Percentiles rank a stretch among this genome's conserved stretches.
Conservation (phyloP, 2,888 invertebrate species). For the Clitarchus hookeri region DNA sequence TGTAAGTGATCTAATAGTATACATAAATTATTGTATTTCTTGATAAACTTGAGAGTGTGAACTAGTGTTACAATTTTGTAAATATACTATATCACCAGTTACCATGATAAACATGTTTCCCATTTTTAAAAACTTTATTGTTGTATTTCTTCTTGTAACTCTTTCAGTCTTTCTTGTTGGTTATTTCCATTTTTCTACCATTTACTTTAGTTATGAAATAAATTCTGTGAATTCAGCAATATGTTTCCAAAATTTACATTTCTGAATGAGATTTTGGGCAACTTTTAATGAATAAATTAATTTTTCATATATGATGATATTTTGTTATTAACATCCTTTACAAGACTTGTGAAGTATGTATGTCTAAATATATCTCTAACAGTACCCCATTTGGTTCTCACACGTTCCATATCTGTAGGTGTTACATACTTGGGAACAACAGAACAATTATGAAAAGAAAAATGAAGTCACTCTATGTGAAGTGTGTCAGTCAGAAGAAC, state of each 20-base stretch:
- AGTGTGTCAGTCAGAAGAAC: too few species aligned
- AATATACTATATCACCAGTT: neutral
- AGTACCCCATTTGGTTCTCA: too few species aligned
- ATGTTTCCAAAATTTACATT: neutral
- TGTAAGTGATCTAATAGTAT: neutral
- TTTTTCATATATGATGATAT: too few species aligned
- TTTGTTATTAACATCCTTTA: too few species aligned
- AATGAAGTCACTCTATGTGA: too few species aligned
- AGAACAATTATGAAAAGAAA: too few species aligned
- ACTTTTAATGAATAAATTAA: neutral
- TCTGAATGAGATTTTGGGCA: neutral
- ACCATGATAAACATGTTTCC: neutral
- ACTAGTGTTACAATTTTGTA: neutral
- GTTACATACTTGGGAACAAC: too few species aligned
- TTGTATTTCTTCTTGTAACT: neutral
- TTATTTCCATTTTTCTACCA: neutral
- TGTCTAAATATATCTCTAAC: too few species aligned
- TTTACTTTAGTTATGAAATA: neutral
- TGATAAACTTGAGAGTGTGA: neutral
- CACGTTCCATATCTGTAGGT: too few species aligned
- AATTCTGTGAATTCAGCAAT: neutral
- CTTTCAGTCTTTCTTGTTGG: neutral
- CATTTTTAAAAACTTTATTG: neutral
- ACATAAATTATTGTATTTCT: neutral
- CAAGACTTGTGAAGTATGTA: too few species aligned